Evolutionary conservation across 2,797 vertebrate species (phyloP).

Genomic region (Neoniphon sammara): DNA sequence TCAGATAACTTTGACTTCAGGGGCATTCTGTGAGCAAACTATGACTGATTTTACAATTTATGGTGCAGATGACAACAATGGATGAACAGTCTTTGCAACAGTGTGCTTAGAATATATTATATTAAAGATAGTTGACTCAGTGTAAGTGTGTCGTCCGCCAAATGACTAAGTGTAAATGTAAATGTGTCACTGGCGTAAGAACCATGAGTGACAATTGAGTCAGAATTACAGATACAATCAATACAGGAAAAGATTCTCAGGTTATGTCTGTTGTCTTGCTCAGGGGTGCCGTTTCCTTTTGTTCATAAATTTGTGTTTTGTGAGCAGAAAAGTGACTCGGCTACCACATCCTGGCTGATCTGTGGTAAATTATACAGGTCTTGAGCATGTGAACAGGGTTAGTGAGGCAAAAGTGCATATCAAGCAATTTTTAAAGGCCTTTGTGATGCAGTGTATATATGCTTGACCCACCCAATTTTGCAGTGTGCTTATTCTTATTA

Average conservation of each 20-base stretch:
- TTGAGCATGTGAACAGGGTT: not conserved
- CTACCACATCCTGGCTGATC: constrained; percentile 68
- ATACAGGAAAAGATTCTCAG: not conserved
- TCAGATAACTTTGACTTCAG: not conserved
- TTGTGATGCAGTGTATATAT: not conserved
- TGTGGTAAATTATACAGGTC: not conserved
- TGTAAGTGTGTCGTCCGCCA: not conserved
- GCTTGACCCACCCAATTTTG: not conserved
- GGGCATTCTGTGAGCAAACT: not conserved
- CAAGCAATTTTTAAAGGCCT: not conserved
- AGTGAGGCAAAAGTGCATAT: constrained; percentile 2
- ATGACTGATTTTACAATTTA: not conserved
- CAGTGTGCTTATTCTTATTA: not conserved
- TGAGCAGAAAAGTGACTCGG: constrained; percentile 38
- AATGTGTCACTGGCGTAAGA: not conserved
- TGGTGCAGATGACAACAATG: not conserved
- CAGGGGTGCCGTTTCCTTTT: constrained; percentile 42
- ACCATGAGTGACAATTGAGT: constrained; percentile 1
- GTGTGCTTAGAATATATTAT: too few relatives aligned
- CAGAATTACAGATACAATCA: not conserved
- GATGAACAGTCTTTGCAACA: not conserved
- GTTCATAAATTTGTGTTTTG: constrained; percentile 21
- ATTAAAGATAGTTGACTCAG: too few relatives aligned
- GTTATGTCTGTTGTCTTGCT: not conserved
- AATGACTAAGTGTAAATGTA: too few relatives aligned